These are phyloP conservation scores for Pseudomyrmex pallidus DNA, from an alignment of 1,140 invertebrate genomes.

Conservation along the genomic window DNA sequence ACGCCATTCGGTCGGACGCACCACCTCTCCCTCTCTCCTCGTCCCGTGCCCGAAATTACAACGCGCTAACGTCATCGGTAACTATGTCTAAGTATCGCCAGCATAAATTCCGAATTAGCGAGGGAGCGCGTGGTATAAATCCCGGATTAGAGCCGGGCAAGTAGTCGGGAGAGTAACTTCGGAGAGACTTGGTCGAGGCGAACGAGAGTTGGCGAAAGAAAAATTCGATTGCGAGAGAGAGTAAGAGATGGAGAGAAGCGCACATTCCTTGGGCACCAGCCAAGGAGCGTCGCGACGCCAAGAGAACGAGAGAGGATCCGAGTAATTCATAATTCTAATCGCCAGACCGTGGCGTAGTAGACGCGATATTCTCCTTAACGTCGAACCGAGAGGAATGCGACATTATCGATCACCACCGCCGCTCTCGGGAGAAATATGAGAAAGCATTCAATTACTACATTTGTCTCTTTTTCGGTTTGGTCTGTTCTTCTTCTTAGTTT, in stretches of 20 bases:
- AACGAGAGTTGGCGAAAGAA: conserved; percentile 60
- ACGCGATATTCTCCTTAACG: conserved; percentile 21
- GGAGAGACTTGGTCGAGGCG: conserved; percentile 34
- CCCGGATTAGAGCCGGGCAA: conserved; percentile 42
- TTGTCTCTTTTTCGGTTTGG: too few species aligned
- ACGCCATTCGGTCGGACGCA: conserved; percentile 12
- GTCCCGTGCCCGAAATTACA: conserved; percentile 13
- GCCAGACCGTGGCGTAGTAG: neutral
- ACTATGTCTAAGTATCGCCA: conserved; percentile 54
- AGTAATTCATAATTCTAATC: conserved; percentile 64
- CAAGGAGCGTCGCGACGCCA: conserved; percentile 37
- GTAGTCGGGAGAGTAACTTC: conserved; percentile 14
- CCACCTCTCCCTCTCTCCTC: too few species aligned
- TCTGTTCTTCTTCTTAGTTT: neutral
- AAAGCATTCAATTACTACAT: neutral
- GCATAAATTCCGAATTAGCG: conserved; percentile 56
- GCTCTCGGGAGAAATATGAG: neutral
- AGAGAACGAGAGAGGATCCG: conserved; percentile 29
- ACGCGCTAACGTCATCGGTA: conserved; percentile 41
- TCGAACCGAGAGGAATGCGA: conserved; percentile 11
- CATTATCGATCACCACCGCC: conserved; percentile 3
- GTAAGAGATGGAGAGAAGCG: too few species aligned
- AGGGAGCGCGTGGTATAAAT: conserved; percentile 35
- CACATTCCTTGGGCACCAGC: conserved; percentile 50
- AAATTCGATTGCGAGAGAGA: conserved; percentile 44